These are phyloP conservation scores for Urocynchramus pylzowi DNA, from an alignment of 2,113 vertebrate species.

Conservation along the genomic window DNA sequence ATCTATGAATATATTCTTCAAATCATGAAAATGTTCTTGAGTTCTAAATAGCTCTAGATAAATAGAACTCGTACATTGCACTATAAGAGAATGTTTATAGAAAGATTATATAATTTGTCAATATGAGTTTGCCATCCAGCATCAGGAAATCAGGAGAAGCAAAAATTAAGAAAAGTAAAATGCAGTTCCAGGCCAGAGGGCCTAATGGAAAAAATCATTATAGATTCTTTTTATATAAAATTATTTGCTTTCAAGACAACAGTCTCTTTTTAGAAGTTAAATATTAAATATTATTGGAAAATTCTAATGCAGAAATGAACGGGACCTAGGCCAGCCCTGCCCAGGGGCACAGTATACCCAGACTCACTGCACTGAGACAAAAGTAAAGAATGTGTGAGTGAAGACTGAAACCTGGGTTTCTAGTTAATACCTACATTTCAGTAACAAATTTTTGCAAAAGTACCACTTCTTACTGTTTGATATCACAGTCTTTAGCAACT, in stretches of 20 bases:
- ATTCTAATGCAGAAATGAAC: neutral
- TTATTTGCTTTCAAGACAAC: neutral
- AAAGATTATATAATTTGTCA: neutral
- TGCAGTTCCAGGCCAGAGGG: neutral
- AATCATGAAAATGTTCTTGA: neutral
- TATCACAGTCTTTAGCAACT: conserved; percentile 68
- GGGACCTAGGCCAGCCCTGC: neutral
- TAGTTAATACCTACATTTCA: neutral
- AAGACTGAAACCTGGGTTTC: neutral
- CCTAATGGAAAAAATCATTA: neutral
- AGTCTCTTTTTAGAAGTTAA: neutral
- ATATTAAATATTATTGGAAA: neutral
- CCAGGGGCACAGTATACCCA: neutral
- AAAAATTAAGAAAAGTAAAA: neutral
- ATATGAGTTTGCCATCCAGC: neutral
- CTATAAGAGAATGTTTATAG: neutral
- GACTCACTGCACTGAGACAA: neutral
- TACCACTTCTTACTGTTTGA: neutral
- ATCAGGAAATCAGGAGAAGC: neutral
- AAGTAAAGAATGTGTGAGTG: neutral
- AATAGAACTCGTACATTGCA: neutral
- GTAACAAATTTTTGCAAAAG: neutral
- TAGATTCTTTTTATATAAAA: neutral
- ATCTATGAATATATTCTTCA: neutral
- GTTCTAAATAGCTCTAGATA: neutral